Percentiles rank a stretch among this genome's conserved stretches.
Conservation (phyloP, 2,888 invertebrate species). For the Thyatira batis region DNA sequence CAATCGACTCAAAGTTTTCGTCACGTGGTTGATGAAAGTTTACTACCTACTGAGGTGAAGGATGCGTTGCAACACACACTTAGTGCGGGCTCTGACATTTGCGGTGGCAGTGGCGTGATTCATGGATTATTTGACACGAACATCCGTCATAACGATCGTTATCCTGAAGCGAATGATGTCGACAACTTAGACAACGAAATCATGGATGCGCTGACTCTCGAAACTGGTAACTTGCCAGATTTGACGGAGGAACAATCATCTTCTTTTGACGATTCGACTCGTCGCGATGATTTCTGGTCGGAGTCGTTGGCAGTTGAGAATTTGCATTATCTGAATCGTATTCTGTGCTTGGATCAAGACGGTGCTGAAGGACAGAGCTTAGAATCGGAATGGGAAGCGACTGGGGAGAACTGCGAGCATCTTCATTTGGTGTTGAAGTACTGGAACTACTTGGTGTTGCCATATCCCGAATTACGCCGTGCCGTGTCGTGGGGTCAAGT, state of each 20-base stretch:
- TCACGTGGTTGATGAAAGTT: conserved; percentile 25
- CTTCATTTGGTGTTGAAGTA: conserved; percentile 66
- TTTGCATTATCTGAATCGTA: conserved; percentile 57
- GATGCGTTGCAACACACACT: conserved; percentile 38
- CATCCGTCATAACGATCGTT: conserved; percentile 71
- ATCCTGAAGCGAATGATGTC: conserved; percentile 68
- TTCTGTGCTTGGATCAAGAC: conserved; percentile 56
- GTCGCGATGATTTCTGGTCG: conserved; percentile 59
- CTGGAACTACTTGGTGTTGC: conserved; percentile 61
- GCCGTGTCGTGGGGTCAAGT: conserved; percentile 69
- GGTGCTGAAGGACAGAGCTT: conserved; percentile 47
- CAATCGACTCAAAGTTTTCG: conserved; percentile 55
- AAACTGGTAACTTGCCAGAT: conserved; percentile 66
- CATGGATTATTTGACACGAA: conserved; percentile 63
- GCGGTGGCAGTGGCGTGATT: conserved; percentile 29
- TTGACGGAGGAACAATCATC: conserved; percentile 68
- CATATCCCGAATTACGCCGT: conserved; percentile 61
- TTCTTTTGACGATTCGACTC: conserved; percentile 66
- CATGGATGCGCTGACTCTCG: conserved; percentile 64
- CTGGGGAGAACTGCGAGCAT: conserved; percentile 63
- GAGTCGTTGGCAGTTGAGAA: conserved; percentile 58
- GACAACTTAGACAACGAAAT: conserved; percentile 68
- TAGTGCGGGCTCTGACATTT: conserved; percentile 40
- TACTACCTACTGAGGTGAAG: conserved; percentile 24
- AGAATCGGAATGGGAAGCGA: conserved; percentile 61